Conservation (phyloP, 2,113 vertebrate genomes). For the Nymphicus hollandicus region DNA sequence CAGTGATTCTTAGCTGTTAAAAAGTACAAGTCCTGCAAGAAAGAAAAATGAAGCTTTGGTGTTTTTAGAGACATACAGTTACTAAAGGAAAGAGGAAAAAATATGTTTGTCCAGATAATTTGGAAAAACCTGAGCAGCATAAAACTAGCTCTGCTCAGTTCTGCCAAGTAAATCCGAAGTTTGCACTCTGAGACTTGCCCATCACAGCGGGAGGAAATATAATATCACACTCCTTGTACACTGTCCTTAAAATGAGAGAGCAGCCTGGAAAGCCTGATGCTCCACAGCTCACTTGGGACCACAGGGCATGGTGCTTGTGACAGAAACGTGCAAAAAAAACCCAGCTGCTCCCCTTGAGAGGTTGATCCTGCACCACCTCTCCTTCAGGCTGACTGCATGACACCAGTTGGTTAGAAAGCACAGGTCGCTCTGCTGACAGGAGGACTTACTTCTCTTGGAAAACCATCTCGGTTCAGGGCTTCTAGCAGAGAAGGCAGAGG, state of each 20-base stretch:
- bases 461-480: background rate
- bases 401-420: background rate
- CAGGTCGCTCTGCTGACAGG: background rate
- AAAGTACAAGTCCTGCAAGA: background rate
- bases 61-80: background rate
- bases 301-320: rapidly evolving
- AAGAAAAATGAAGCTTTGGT: background rate
- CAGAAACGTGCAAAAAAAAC: rapidly evolving
- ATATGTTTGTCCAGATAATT: background rate
- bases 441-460: background rate
- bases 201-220: background rate
- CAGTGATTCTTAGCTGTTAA: background rate
- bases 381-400: background rate
- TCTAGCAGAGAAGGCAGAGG: background rate
- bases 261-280: background rate
- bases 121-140: background rate
- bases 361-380: rapidly evolving
- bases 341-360: rapidly evolving
- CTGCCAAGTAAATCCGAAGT: background rate
- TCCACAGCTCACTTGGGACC: background rate
- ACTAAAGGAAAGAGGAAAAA: background rate
- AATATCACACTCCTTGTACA: background rate
- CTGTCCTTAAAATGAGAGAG: background rate
- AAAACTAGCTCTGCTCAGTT: background rate
- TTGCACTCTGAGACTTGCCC: background rate